Evolutionary conservation across 2,797 vertebrate genomes (phyloP), one percentile per base, ranked within the genome.

Genomic region (Lepilemur ruficaudatus): DNA sequence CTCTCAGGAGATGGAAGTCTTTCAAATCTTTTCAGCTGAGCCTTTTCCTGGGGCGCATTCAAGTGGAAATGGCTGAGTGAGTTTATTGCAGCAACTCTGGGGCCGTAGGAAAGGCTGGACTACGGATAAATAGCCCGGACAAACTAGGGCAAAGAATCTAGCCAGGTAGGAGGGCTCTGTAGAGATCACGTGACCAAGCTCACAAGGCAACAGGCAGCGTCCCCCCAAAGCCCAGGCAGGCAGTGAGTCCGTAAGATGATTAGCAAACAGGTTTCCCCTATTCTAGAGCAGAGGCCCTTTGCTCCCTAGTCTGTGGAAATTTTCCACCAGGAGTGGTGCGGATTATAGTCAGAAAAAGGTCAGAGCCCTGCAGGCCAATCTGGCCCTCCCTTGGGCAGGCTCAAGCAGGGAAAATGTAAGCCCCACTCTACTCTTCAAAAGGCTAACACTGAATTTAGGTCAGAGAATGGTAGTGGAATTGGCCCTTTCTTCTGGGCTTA

Each of bases 361-460:
- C 35, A 88, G 69, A 65, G 41, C 41, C 22, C 8, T 50, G 23
- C 4, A 38, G 73, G 69, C 73, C 75, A 90, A 76, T 43, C 79
- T 61, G 63, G 38, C 50, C 86, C 55, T 83, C 69, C 30, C 30
- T 55, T 25, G 38, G 10, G 38, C 63, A 76, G 35, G 32, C 79
- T 86, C 46, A 7, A 81, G 55, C 0, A 25, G 57, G 69, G 35
- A 79, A 61, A 52, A 67, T 18, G 41, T 63, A 38, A 83, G 28
- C 75, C 63, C 83, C 35, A 17, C n/a, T 80, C 72, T 41, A 13
- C 0, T 32, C 84, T 87, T 80, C 69, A 70, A 95, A 91, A 93
- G 30, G 17, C 20, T 57, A 43, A 25, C 30, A 35, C 35, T 83
- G 69, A 97, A 97, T 97, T 55, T 90, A 97, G 93, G 96, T 97